Percentiles rank a stretch among this genome's conserved stretches.
Conservation (phyloP, 2,888 invertebrate species). For the Idaea aversata region DNA sequence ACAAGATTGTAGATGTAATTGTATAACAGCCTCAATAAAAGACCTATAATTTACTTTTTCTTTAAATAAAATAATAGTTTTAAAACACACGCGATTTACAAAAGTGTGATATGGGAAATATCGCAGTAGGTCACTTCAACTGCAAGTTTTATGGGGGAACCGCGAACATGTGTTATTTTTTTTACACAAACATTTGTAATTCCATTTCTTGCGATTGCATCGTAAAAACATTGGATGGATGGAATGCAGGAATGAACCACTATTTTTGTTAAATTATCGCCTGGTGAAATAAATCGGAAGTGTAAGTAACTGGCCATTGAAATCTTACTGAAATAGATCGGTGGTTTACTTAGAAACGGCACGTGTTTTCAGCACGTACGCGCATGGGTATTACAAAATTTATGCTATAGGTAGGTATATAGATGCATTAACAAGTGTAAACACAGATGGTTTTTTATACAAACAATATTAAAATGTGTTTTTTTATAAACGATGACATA, state of each 20-base stretch:
- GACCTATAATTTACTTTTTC: neutral
- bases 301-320: slow-evolving; percentile 30
- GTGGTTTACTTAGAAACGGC: slow-evolving; percentile 45
- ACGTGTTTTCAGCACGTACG: slow-evolving; percentile 40
- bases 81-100: neutral
- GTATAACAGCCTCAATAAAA: no score
- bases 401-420: neutral
- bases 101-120: neutral
- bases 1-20: no score
- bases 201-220: slow-evolving; percentile 46
- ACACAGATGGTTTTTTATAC: slow-evolving; percentile 23
- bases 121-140: neutral
- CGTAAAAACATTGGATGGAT: slow-evolving; percentile 50
- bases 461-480: slow-evolving; percentile 5
- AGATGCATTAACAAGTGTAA: slow-evolving; percentile 22
- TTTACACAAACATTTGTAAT: slow-evolving; percentile 39
- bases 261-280: slow-evolving; percentile 65
- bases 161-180: slow-evolving; percentile 17
- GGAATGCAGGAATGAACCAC: slow-evolving; percentile 72
- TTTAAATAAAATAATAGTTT: neutral
- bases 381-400: slow-evolving; percentile 6
- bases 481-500: neutral
- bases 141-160: neutral
- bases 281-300: slow-evolving; percentile 48
- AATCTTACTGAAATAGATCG: slow-evolving; percentile 48